These are phyloP conservation scores for Iguana delicatissima DNA, from an alignment of 2,797 vertebrate species.

Conservation along the genomic window DNA sequence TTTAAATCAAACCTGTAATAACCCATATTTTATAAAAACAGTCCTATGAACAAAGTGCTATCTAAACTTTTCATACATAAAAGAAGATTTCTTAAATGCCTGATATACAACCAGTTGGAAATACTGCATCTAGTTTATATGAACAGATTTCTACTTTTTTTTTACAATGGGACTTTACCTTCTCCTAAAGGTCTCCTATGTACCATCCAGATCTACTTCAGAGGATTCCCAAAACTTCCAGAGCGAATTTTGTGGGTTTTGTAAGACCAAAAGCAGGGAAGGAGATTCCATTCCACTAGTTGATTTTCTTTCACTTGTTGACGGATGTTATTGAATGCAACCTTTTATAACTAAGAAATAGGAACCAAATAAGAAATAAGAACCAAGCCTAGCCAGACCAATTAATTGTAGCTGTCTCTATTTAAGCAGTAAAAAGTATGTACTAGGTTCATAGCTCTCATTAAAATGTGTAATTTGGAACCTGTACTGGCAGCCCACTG, in stretches of 20 bases:
- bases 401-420: not conserved
- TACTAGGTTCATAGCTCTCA: not conserved
- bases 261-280: too few species aligned
- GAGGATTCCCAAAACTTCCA: too few species aligned
- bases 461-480: constrained; percentile 33
- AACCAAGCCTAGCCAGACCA: not conserved
- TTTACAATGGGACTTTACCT: not conserved
- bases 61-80: not conserved
- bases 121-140: not conserved
- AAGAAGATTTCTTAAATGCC: not conserved
- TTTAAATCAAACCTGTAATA: too few species aligned
- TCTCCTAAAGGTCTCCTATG: too few species aligned
- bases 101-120: not conserved
- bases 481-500: not conserved
- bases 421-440: constrained; percentile 45
- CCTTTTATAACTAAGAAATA: not conserved
- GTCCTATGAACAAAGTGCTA: not conserved
- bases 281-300: not conserved
- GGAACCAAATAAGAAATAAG: not conserved
- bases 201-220: too few species aligned
- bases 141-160: not conserved
- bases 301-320: not conserved
- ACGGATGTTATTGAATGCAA: not conserved
- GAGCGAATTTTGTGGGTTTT: too few species aligned
- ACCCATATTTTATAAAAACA: not conserved